A percentile compares a stretch with the other conserved stretches of the same genome.
Conservation (phyloP, 2,797 vertebrate genomes). For the Xenopus petersii region DNA sequence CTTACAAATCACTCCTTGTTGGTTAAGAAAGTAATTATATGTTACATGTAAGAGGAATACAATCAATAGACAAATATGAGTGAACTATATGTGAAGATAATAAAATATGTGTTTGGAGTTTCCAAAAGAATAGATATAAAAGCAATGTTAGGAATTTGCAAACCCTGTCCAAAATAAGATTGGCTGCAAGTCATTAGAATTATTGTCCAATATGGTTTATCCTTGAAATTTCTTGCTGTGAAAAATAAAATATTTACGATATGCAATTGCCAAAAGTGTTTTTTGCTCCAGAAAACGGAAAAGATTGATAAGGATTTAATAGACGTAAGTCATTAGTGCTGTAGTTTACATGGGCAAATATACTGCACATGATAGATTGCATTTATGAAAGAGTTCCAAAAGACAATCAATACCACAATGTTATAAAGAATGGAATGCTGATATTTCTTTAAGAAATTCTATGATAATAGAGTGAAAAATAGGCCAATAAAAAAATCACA, state of each 20-base stretch:
- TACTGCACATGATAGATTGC: constrained; percentile 41
- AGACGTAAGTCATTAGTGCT: constrained; percentile 42
- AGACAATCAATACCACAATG: constrained; percentile 32
- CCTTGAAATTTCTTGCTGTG: constrained; percentile 39
- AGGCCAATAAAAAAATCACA: background rate
- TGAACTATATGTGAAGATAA: constrained; percentile 14
- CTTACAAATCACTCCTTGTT: constrained; percentile 34
- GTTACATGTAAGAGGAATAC: constrained; percentile 11
- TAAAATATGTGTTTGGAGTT: constrained; percentile 38
- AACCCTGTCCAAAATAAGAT: constrained; percentile 42
- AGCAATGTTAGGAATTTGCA: constrained; percentile 41
- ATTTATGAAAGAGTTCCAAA: constrained; percentile 37
- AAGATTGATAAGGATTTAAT: constrained; percentile 47
- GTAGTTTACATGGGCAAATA: constrained; percentile 45
- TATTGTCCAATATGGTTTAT: constrained; percentile 44
- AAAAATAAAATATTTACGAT: constrained; percentile 22
- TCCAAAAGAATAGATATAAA: constrained; percentile 31
- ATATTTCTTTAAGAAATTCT: constrained; percentile 29
- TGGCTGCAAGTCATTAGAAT: constrained; percentile 48
- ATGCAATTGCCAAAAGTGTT: constrained; percentile 27
- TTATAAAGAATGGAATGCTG: constrained; percentile 24
- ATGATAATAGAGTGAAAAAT: background rate
- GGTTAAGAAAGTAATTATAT: constrained; percentile 26
- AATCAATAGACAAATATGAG: constrained; percentile 24
- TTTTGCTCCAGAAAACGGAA: constrained; percentile 27